Evolutionary conservation across 2,888 invertebrate genomes (phyloP).

Genomic region (Cataglyphis livida): DNA sequence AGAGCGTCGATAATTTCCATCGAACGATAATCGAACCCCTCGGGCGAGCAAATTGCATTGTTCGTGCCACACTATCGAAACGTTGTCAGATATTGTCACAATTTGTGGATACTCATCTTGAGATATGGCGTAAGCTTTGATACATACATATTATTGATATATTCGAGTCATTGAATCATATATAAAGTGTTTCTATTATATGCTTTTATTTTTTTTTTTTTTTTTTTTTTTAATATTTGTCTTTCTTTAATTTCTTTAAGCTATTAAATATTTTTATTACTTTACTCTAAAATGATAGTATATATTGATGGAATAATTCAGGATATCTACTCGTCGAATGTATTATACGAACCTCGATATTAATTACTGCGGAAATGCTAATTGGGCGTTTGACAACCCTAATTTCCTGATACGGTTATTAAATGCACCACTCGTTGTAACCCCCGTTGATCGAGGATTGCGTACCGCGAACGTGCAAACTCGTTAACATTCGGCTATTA

Average conservation of each 20-base stretch:
- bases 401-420: conserved; percentile 66
- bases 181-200: neutral
- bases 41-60: conserved; percentile 43
- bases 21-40: conserved; percentile 35
- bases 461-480: conserved; percentile 47
- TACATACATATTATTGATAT: neutral
- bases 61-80: conserved; percentile 36
- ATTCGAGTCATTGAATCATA: conserved; percentile 2
- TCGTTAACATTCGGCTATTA: conserved; percentile 60
- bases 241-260: neutral
- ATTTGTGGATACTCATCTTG: conserved; percentile 4
- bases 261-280: conserved; percentile 5
- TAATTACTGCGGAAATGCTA: conserved; percentile 67
- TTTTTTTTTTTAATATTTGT: neutral
- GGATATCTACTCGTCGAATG: conserved; percentile 54
- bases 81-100: conserved; percentile 21
- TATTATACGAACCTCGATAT: conserved; percentile 53
- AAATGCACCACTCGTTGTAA: conserved; percentile 61
- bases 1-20: conserved; percentile 49
- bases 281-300: neutral
- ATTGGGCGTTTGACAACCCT: conserved; percentile 72
- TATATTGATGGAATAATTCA: conserved; percentile 51
- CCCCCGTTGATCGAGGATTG: conserved; percentile 52
- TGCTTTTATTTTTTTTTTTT: neutral
- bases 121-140: conserved; percentile 3